A percentile compares a stretch with the other conserved stretches of the same genome.
Evolutionary conservation across 2,888 invertebrate species (phyloP).

Genomic region (Parnassius apollo): DNA sequence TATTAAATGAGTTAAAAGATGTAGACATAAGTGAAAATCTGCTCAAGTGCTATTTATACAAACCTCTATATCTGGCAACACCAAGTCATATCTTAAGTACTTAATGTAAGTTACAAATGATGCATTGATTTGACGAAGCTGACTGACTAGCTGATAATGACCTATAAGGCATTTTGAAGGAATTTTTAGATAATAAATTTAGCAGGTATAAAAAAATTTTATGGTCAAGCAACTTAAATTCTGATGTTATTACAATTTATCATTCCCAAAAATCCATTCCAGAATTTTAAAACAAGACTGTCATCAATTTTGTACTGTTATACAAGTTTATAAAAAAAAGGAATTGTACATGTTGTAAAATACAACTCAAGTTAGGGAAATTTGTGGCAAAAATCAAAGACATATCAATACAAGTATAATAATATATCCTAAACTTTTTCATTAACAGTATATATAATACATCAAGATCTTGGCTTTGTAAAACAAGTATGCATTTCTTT

Average conservation of each 20-base stretch:
- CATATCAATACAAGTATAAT: no score
- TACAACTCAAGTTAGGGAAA: neutral
- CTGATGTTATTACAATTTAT: slow-evolving; percentile 31
- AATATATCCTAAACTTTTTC: no score
- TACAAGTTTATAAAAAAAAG: slow-evolving; percentile 32
- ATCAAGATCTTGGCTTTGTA: no score
- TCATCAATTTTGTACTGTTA: slow-evolving; percentile 12
- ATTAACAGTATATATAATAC: no score
- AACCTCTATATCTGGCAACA: slow-evolving; percentile 32
- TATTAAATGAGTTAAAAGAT: neutral
- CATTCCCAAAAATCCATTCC: slow-evolving; percentile 53
- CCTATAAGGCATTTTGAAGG: slow-evolving; percentile 32
- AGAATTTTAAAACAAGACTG: slow-evolving; percentile 2
- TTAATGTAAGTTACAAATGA: slow-evolving; percentile 26
- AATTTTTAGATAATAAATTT: slow-evolving; percentile 28
- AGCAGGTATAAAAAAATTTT: slow-evolving; percentile 6
- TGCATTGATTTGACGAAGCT: slow-evolving; percentile 27
- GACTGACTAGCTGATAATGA: slow-evolving; percentile 47
- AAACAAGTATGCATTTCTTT: no score
- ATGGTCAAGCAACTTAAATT: slow-evolving; percentile 11
- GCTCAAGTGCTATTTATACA: slow-evolving; percentile 40
- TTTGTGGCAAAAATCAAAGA: neutral
- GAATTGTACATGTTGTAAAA: slow-evolving; percentile 18
- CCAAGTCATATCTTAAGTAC: slow-evolving; percentile 48
- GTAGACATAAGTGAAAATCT: slow-evolving; percentile 30